Base-by-base conservation (phyloP, 2,797 vertebrate species). In the Melanotaenia boesemani region DNA sequence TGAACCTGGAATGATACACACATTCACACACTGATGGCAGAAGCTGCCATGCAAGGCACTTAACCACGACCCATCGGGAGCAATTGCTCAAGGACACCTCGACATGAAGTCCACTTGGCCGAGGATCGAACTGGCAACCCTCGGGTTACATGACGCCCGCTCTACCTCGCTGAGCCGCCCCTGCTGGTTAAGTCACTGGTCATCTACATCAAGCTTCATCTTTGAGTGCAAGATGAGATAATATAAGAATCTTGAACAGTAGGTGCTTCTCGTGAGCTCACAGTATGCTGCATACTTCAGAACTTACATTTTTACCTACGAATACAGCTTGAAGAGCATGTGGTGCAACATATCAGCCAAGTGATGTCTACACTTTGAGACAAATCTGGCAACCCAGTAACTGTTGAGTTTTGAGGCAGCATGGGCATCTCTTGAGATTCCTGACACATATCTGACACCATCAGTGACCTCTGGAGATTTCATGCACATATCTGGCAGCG, bases 381-480 rank as follows among this genome's bases (percentile, higher is more conserved):
- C 63, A 2, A 71, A 80, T 54, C 74, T 83, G 79, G 81, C 70
- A 88, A 59, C 72, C 55, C 54, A 0, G 68, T n/a, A 61, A n/a
- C 37, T 20, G 48, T 67, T 48, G n/a, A 20, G 24, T 18, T 30
- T 52, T 22, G 16, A 24, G 20, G 56, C 6, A 13, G 41, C 20
- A 20, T 54, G 12, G 63, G 57, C 64, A 28, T 52, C 22, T 58
- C 70, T 10, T 70, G 77, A 81, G 79, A 73, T 82, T 85, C 80
- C 77, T 78, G 86, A 89, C 85, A 78, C 72, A 75, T 77, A 80
- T 84, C 86, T 84, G 86, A 89, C 84, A 84, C 62, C 65, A 30
- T 15, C 73, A 41, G 77, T 73, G 63, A 67, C 86, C 84, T 20
- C 80, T 50, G 12, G 86, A 83, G 86, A 85, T 72, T 82, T 83